Percentiles rank a stretch among this genome's conserved stretches.
These are phyloP conservation scores for Tinamus guttatus DNA, from an alignment of 2,113 vertebrate genomes.

Conservation along the genomic window DNA sequence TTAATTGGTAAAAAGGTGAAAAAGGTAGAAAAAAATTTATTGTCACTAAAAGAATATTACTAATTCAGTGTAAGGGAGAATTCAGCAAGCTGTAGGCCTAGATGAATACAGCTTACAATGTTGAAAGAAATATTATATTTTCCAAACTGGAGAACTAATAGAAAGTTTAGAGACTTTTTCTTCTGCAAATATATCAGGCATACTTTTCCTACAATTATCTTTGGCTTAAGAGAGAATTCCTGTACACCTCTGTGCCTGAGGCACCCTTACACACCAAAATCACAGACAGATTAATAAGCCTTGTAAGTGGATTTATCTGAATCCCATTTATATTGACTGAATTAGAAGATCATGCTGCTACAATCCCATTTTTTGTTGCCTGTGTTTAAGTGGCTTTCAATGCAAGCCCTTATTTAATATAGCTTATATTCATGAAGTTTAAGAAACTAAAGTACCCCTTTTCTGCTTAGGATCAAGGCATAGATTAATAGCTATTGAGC, in stretches of 20 bases:
- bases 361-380: slow-evolving; percentile 19
- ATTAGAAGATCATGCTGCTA: slow-evolving; percentile 5
- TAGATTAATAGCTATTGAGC: background rate
- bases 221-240: slow-evolving; percentile 27
- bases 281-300: background rate
- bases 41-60: background rate
- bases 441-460: background rate
- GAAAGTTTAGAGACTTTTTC: background rate
- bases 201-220: slow-evolving; percentile 20
- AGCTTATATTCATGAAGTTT: background rate
- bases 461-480: background rate
- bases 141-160: background rate
- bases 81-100: background rate
- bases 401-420: background rate
- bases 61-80: background rate
- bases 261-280: background rate
- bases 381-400: background rate
- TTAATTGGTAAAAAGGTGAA: background rate
- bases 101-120: background rate
- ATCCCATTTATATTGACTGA: slow-evolving; percentile 25
- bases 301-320: slow-evolving; percentile 29
- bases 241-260: background rate
- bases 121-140: background rate
- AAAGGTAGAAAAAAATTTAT: background rate
- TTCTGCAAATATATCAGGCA: background rate